Evolutionary conservation across 2,113 vertebrate genomes (phyloP).

Genomic region (Pycnonotus jocosus): DNA sequence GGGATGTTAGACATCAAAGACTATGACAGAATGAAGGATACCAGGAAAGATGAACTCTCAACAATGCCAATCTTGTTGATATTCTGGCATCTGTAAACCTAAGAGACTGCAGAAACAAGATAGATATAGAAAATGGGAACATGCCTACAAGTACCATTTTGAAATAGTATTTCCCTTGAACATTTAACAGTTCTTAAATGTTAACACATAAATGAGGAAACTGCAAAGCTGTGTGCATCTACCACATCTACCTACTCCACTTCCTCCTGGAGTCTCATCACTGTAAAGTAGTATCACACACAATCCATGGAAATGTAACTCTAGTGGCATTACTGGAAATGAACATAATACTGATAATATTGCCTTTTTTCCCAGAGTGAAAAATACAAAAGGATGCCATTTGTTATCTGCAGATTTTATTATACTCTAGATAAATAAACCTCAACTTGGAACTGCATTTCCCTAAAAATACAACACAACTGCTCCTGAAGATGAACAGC

Average conservation of each 20-base stretch:
- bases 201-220: neutral
- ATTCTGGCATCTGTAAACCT: neutral
- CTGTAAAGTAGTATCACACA: neutral
- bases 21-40: neutral
- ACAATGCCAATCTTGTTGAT: neutral
- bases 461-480: neutral
- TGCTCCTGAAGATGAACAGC: neutral
- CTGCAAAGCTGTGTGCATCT: neutral
- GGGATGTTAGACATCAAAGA: neutral
- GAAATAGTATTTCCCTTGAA: neutral
- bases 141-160: neutral
- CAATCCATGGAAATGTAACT: neutral
- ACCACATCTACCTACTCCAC: neutral
- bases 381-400: neutral
- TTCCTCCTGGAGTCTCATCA: slow-evolving; percentile 6
- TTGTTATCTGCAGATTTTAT: slow-evolving; percentile 22
- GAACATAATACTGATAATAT: neutral
- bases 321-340: neutral
- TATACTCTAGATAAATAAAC: neutral
- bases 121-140: neutral
- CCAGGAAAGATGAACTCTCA: neutral
- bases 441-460: neutral
- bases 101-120: neutral
- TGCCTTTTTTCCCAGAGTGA: neutral
- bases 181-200: neutral